phyloP scores from a whole-genome alignment of 2,888 invertebrate species.

The Lycia hirtaria region DNA sequence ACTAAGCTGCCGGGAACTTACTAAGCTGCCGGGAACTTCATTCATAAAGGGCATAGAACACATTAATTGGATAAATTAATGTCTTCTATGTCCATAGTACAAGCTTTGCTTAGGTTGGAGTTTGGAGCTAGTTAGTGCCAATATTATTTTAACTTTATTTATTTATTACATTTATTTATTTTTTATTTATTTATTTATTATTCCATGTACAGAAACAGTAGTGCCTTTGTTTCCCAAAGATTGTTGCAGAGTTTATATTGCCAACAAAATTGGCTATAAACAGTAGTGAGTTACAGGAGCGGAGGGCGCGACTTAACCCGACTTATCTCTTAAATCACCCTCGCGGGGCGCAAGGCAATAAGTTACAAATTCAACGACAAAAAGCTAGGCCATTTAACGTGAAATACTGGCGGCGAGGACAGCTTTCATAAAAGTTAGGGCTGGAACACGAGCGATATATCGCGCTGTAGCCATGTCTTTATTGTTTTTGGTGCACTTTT shows the following conservation, averaged over 20 bases:
- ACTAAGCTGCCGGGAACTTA: too few relatives aligned
- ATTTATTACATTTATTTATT: too few relatives aligned
- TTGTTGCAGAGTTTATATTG: constrained; percentile 8
- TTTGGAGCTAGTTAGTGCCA: too few relatives aligned
- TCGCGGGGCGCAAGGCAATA: constrained; percentile 56
- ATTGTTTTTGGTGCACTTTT: constrained; percentile 30
- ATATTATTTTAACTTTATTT: too few relatives aligned
- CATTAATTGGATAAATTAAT: too few relatives aligned
- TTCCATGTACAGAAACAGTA: too few relatives aligned
- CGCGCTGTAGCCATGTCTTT: constrained; percentile 23
- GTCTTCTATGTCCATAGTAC: too few relatives aligned
- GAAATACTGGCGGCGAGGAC: constrained; percentile 68
- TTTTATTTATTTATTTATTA: too few relatives aligned
- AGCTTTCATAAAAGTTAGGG: constrained; percentile 72
- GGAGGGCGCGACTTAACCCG: constrained; percentile 34
- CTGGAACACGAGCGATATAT: constrained; percentile 36
- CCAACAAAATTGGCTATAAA: constrained; percentile 27
- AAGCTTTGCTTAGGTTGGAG: too few relatives aligned
- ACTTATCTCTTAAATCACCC: constrained; percentile 42
- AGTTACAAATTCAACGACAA: constrained; percentile 77
- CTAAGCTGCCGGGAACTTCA: too few relatives aligned
- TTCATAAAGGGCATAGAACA: too few relatives aligned
- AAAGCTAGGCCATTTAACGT: constrained; percentile 76
- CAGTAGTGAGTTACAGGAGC: constrained; percentile 31
- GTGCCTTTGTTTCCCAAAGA: constrained; percentile 10